These are phyloP conservation scores for Myiagra hebetior DNA, from an alignment of 2,113 vertebrate genomes.

Conservation along the genomic window DNA sequence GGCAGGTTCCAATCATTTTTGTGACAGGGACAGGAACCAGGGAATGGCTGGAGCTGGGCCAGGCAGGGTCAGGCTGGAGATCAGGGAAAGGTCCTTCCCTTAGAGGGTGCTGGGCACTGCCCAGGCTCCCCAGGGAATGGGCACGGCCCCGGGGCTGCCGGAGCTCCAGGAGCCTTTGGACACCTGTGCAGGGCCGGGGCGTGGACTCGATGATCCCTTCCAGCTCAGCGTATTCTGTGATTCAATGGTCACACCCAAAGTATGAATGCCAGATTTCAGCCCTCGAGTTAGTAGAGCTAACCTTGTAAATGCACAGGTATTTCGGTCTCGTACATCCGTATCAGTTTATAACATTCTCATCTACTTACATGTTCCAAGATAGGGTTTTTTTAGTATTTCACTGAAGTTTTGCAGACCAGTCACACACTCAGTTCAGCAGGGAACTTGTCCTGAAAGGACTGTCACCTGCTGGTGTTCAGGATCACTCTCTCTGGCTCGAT, in stretches of 20 bases:
- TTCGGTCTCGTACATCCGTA: neutral
- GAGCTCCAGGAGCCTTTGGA: accelerated
- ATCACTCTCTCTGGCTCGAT: neutral
- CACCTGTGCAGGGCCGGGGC: neutral
- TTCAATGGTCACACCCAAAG: neutral
- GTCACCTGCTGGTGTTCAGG: neutral
- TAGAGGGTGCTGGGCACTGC: neutral
- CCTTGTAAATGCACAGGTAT: neutral
- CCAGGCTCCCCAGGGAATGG: neutral
- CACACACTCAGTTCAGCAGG: neutral
- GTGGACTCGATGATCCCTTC: neutral
- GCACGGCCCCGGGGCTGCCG: accelerated
- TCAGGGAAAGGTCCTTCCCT: neutral
- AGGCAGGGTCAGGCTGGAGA: accelerated
- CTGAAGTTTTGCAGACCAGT: neutral
- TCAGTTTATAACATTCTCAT: neutral
- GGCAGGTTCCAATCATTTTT: accelerated
- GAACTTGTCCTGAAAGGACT: neutral
- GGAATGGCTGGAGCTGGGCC: accelerated
- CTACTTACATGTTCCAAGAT: neutral
- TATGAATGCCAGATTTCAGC: neutral
- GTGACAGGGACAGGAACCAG: neutral
- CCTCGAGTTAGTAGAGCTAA: neutral
- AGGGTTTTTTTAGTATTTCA: neutral
- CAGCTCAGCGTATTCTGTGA: neutral